Evolutionary conservation across 2,797 vertebrate species (phyloP).

Genomic region (Pogoniulus pusillus): DNA sequence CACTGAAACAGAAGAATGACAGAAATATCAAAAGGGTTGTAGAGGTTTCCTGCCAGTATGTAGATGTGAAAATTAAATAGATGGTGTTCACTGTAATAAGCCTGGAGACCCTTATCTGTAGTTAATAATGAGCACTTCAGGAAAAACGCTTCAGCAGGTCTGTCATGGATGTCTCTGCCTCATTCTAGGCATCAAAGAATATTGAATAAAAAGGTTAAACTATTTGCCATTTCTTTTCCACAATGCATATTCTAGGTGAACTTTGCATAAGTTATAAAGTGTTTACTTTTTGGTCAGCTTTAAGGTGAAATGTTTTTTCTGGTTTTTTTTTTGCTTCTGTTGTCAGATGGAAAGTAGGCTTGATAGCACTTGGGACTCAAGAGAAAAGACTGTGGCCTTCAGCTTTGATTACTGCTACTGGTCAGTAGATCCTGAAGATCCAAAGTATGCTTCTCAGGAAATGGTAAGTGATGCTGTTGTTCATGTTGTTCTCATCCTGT

Average conservation of each 20-base stretch:
- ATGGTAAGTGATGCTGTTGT: constrained; percentile 80
- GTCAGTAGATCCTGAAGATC: constrained; percentile 89
- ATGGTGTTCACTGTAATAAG: background rate
- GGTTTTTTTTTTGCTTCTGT: background rate
- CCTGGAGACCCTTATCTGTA: background rate
- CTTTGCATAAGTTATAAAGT: background rate
- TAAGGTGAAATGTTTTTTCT: background rate
- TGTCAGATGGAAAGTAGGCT: constrained; percentile 83
- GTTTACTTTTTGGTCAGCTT: background rate
- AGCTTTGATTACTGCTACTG: constrained; percentile 98
- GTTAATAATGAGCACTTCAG: background rate
- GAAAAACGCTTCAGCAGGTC: background rate
- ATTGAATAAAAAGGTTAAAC: background rate
- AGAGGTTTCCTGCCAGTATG: background rate
- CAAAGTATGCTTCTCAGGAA: constrained; percentile 93
- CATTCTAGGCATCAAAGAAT: background rate
- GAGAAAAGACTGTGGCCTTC: constrained; percentile 90
- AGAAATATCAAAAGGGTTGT: background rate
- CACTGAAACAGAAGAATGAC: background rate
- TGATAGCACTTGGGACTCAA: constrained; percentile 81
- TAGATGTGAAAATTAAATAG: background rate
- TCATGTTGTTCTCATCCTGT: background rate
- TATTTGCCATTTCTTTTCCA: background rate
- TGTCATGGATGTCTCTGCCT: background rate
- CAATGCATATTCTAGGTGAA: background rate